Evolutionary conservation across 1,140 invertebrate species (phyloP).

Genomic region (Coptotermes formosanus): DNA sequence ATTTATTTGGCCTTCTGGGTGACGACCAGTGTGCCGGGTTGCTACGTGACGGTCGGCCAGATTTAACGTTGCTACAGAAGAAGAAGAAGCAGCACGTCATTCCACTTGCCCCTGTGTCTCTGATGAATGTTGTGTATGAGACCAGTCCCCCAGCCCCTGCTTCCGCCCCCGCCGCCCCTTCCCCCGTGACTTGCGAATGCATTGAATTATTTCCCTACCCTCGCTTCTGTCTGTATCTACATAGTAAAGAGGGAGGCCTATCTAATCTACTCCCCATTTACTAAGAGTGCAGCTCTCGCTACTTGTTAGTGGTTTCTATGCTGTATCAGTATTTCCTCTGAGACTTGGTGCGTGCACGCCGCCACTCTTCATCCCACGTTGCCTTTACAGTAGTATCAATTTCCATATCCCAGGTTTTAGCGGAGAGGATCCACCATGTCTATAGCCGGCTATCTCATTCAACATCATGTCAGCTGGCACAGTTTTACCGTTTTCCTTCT

Average conservation of each 20-base stretch:
- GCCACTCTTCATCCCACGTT: neutral
- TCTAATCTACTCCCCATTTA: conserved; percentile 1
- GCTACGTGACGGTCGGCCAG: neutral
- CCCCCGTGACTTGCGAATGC: neutral
- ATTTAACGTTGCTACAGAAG: neutral
- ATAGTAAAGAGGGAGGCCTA: neutral
- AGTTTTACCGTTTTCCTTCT: neutral
- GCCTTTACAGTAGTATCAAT: neutral
- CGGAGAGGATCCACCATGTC: neutral
- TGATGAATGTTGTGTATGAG: neutral
- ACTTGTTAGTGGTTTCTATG: conserved; percentile 1
- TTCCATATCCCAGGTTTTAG: neutral
- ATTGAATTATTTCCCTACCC: neutral
- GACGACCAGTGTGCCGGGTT: too few relatives aligned
- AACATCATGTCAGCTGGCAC: neutral
- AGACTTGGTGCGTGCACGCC: neutral
- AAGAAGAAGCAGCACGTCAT: neutral
- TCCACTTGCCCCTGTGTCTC: neutral
- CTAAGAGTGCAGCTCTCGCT: neutral
- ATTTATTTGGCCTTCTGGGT: too few relatives aligned
- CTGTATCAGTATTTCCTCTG: neutral
- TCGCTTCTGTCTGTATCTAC: neutral
- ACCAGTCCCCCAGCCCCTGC: neutral
- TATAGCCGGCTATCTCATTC: neutral
- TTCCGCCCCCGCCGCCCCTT: too few relatives aligned